Base-by-base conservation (phyloP, 2,888 invertebrate genomes). In the Copidosoma aretas region DNA sequence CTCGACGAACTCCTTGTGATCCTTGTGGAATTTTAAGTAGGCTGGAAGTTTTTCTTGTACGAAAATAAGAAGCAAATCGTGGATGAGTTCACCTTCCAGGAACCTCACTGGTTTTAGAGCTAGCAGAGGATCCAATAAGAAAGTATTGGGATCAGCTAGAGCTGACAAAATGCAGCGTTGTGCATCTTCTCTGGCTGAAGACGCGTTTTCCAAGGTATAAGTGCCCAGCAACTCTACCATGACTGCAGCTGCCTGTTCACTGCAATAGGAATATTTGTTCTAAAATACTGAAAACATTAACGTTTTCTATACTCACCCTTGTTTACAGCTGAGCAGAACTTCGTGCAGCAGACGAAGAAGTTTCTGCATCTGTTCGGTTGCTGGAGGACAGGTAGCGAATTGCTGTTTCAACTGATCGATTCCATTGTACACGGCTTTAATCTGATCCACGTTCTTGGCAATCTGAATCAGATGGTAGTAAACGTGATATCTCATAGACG, bases 171-270 rank as follows among this genome's bases (percentile, higher is more conserved):
- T 98, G 84, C 98, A 98, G 79, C 93, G 91, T 80, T 95, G 94
- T 1, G 99, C 98, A 86, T 99, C 98, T 82, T 97, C 97, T 74
- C 97, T 89, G 0, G 98, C 98, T 73, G 95, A 93, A 1, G 95
- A 95, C 0, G 98, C 98, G 85, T 98, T 98, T 80, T 97, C 97
- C 71, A 96, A 93, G 25, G 97, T 97, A 84, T 98, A 99, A 0
- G 98, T 98, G 25, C 95, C 95, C 67, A 99, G 86, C 1, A 99
- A 86, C 84, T 97, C 97, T 72, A 98, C 92, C 98, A 99, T 98
- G 4, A 97, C 96, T 84, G 95, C 95, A 21, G 96, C 93, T 25
- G 97, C 96, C 77, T 93, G 88, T 81, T 97, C 96, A 84, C 95
- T 93, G 82, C 21, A 85, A 82, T 73, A 77, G 12, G 4, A 2